Percentiles rank a stretch among this genome's conserved stretches.
Conservation (phyloP, 2,888 invertebrate species). For the Aphodius sticticus region DNA sequence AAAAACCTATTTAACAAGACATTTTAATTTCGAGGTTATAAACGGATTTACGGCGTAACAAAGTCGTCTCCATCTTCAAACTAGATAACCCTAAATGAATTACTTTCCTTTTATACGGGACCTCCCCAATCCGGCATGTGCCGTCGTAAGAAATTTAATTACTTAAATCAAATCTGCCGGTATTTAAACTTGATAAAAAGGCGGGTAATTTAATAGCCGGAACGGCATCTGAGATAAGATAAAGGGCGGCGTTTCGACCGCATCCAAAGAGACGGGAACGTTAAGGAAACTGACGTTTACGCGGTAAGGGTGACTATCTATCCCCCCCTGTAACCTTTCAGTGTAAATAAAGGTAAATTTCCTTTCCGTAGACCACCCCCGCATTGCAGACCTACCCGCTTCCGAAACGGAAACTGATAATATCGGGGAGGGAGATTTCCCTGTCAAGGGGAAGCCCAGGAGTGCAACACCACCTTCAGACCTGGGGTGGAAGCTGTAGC, state of each 20-base stretch:
- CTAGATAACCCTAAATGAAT: not conserved
- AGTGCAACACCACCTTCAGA: not conserved
- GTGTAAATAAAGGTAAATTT: slow-evolving; percentile 21
- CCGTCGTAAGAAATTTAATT: slow-evolving; percentile 4
- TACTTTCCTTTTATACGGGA: not conserved
- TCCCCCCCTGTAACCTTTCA: slow-evolving; percentile 6
- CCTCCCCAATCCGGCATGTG: not conserved
- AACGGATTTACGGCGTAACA: not conserved
- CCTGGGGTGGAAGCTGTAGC: slow-evolving; percentile 20
- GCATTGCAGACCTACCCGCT: not conserved
- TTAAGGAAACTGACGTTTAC: slow-evolving; percentile 22
- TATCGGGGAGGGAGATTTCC: slow-evolving; percentile 6
- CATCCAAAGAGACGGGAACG: not conserved
- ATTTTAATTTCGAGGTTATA: not conserved
- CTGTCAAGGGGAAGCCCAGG: not conserved
- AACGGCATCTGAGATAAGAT: not conserved
- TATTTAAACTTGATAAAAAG: not conserved
- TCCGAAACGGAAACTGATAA: slow-evolving; percentile 15
- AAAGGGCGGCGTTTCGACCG: not conserved
- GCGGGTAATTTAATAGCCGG: not conserved
- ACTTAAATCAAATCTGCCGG: not conserved
- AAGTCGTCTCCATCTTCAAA: not conserved
- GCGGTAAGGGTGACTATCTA: not conserved
- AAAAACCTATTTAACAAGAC: not conserved
- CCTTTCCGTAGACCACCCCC: not conserved